Conservation (phyloP, 1,140 invertebrate genomes). For the Zeugodacus cucurbitae region DNA sequence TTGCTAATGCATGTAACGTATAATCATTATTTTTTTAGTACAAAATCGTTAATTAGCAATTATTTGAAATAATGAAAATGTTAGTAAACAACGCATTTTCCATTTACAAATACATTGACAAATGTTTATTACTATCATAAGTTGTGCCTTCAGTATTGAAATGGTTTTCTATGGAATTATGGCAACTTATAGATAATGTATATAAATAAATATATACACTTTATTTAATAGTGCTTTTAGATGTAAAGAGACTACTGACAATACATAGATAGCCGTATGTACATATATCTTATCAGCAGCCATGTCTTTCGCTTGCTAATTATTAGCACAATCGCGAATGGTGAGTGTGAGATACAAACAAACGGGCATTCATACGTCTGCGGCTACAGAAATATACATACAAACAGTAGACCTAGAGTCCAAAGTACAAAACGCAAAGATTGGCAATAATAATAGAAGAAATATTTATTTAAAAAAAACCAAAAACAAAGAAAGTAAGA, state of each 20-base stretch:
- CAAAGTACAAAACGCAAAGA: slow-evolving; percentile 1
- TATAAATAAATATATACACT: too few relatives aligned
- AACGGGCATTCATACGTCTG: neutral
- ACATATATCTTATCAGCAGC: neutral
- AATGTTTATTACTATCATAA: too few relatives aligned
- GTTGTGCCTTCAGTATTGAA: too few relatives aligned
- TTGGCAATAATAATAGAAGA: neutral
- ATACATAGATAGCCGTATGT: neutral
- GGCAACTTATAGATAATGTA: too few relatives aligned
- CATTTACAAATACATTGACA: too few relatives aligned
- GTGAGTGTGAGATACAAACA: neutral
- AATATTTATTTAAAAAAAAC: neutral
- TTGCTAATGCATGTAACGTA: too few relatives aligned
- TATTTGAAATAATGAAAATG: too few relatives aligned
- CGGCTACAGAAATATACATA: neutral
- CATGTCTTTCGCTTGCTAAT: neutral
- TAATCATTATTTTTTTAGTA: too few relatives aligned
- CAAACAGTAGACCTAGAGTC: neutral
- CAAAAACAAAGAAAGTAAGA: neutral
- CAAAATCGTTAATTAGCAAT: too few relatives aligned
- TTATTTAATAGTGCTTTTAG: too few relatives aligned
- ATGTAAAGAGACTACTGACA: neutral
- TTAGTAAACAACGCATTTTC: too few relatives aligned
- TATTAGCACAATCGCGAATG: neutral
- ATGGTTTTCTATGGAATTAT: too few relatives aligned